A percentile compares a stretch with the other conserved stretches of the same genome.
Evolutionary conservation across 2,113 vertebrate species (phyloP).

Genomic region (Cricetomys ansorgei): DNA sequence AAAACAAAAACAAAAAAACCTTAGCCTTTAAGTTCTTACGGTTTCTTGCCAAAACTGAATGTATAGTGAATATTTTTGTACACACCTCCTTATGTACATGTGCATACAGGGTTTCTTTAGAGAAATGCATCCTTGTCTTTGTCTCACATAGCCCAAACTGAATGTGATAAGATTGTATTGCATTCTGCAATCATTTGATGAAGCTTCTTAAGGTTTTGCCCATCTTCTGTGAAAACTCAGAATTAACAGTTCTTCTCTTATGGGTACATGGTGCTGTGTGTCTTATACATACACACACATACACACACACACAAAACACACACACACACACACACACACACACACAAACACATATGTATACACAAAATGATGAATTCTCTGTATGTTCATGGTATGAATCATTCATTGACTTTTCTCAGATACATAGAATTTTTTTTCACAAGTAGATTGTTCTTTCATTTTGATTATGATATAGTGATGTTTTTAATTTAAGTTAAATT

Average conservation of each 20-base stretch:
- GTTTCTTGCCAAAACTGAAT: neutral
- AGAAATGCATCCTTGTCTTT: neutral
- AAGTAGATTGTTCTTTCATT: neutral
- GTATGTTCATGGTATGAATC: neutral
- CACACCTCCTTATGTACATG: neutral
- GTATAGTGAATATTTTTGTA: neutral
- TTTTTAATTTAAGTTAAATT: neutral
- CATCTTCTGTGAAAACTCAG: neutral
- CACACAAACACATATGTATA: no score
- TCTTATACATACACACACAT: neutral
- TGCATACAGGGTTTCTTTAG: neutral
- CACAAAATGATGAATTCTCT: neutral
- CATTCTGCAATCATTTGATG: neutral
- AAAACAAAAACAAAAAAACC: no score
- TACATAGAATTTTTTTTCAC: neutral
- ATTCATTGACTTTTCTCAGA: neutral
- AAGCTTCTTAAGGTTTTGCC: neutral
- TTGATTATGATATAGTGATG: neutral
- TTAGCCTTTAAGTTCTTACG: neutral
- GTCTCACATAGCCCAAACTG: neutral
- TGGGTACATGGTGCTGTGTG: neutral
- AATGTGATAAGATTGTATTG: neutral
- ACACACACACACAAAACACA: no score
- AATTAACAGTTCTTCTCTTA: neutral
- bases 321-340: no score